phyloP scores from a whole-genome alignment of 2,113 vertebrate genomes.

The Seriola rivoliana region DNA sequence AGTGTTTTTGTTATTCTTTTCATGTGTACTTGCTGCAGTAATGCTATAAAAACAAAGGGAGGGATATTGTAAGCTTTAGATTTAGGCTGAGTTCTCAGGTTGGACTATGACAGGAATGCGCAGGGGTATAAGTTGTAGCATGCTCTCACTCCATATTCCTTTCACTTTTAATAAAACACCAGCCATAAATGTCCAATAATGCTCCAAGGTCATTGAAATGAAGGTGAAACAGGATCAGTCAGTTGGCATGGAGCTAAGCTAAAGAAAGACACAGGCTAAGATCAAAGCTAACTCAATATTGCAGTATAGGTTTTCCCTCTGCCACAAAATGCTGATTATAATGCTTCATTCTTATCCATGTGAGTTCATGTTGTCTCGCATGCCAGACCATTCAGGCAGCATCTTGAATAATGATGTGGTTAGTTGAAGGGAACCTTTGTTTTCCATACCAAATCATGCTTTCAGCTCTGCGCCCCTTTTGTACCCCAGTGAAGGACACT shows the following conservation, averaged over 20 bases:
- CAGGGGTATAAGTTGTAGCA: constrained; percentile 71
- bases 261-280: not conserved
- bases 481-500: constrained; percentile 63
- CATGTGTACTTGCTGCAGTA: constrained; percentile 16
- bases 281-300: constrained; percentile 25
- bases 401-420: constrained; percentile 68
- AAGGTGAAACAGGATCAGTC: constrained; percentile 20
- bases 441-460: constrained; percentile 50
- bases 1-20: constrained; percentile 2
- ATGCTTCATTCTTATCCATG: constrained; percentile 46
- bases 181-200: constrained; percentile 36
- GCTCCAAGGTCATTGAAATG: constrained; percentile 51
- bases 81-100: constrained; percentile 47
- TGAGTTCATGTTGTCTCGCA: constrained; percentile 48
- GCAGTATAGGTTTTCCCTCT: not conserved
- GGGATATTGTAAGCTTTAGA: constrained; percentile 70
- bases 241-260: not conserved
- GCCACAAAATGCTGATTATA: constrained; percentile 20
- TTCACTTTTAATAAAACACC: constrained; percentile 59
- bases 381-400: constrained; percentile 58
- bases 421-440: constrained; percentile 72
- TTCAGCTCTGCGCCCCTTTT: constrained; percentile 60
- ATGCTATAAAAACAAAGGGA: constrained; percentile 46
- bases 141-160: constrained; percentile 51
- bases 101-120: constrained; percentile 81